Conservation (phyloP, 2,113 vertebrate genomes). For the Calyptommatus sinebrachiatus region DNA sequence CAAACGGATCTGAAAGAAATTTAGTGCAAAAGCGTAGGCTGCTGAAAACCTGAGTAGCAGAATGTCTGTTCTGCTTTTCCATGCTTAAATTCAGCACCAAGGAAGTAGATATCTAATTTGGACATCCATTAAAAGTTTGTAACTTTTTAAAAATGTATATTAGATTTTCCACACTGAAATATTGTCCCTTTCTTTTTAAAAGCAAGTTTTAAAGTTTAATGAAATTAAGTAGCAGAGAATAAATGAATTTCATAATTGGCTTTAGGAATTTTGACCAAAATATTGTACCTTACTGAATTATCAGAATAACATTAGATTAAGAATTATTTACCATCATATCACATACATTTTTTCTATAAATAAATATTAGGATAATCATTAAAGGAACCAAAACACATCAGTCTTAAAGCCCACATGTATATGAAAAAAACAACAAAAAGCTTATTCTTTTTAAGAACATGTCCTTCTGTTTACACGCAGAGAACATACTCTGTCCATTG, state of each 20-base stretch:
- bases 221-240: not conserved
- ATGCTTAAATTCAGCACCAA: not conserved
- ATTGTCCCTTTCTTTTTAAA: too few relatives aligned
- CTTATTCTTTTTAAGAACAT: not conserved
- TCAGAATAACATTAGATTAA: accelerated
- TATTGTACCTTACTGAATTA: accelerated
- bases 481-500: not conserved
- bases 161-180: not conserved
- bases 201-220: not conserved
- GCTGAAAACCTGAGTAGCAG: not conserved
- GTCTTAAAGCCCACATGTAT: not conserved
- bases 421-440: not conserved
- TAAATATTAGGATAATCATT: not conserved
- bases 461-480: not conserved
- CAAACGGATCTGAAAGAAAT: not conserved
- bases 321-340: not conserved
- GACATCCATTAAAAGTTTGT: not conserved
- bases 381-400: not conserved
- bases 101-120: not conserved
- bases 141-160: too few relatives aligned
- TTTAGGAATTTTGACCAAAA: not conserved
- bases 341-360: not conserved
- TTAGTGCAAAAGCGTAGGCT: not conserved
- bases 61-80: too few relatives aligned
- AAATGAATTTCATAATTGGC: not conserved